Base-by-base conservation (phyloP, 2,888 invertebrate genomes). In the Xestoiulus laeticollis region DNA sequence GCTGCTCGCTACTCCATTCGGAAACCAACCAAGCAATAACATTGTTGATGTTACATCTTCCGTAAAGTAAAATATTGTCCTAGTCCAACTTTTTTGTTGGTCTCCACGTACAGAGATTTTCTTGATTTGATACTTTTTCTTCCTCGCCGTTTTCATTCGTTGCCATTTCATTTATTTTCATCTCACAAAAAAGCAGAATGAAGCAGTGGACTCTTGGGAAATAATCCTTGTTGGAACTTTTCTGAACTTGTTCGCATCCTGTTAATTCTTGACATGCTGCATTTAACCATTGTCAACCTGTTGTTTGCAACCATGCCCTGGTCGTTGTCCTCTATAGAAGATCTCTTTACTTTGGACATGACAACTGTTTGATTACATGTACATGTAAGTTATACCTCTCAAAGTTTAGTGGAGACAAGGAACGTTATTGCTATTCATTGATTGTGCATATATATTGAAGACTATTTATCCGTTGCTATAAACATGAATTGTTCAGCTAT, bases 41-140 rank as follows among this genome's bases (percentile, higher is more conserved):
- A 68, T 68, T 68, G 68, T 68, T 68, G 68, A 68, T 68, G 68
- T 68, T 68, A 68, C 68, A 68, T 68, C 68, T 68, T 68, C 68
- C 68, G 68, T 68, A 26, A 68, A 68, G 68, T 68, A 68, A 68
- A 68, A 68, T 68, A 68, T 68, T 68, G 68, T 68, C 26, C 68
- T 68, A 68, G 68, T 68, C 68, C 22, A 68, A 68, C 68, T 22
- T 68, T 68, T 68, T 48, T 59, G n/a, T 59, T 22, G n/a, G 68
- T 26, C 68, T 68, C 68, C 26, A 26, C 68, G 68, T 68, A 68
- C 68, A 68, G 68, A 68, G 68, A 68, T 68, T 68, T 22, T 68
- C 68, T 68, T 68, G 68, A 68, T 68, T 68, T 68, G 68, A 22
- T 68, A 68, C 68, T 22, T 22, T 68, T 68, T 68, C 68, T 22